Evolutionary conservation across 1,140 invertebrate genomes (phyloP), one percentile per base, ranked within the genome.

Genomic region (Phymastichus coffea): DNA sequence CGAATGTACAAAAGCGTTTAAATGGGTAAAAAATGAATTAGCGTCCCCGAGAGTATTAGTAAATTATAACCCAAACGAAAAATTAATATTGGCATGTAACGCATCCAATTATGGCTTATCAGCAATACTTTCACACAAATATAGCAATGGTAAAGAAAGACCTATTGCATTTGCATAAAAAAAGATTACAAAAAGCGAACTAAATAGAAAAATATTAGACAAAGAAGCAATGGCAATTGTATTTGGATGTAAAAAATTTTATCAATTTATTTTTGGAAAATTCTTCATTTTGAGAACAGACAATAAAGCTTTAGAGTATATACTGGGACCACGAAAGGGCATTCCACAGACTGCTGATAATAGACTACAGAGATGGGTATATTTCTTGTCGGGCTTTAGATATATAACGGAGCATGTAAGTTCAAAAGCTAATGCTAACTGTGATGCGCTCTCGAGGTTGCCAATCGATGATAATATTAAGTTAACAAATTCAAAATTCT

Each of bases 251-350:
- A 44, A 44, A 23, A 6, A 19, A 47, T 82, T 80, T 60, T 70
- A 79, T 38, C 52, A 74, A 20, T 83, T 75, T 62, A 25, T 83
- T 0, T 75, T 66, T 59, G 80, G 81, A 14, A 49, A 72, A 23
- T 41, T 65, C 52, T 78, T 80, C 65, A 68, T 52, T 19, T 35
- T 77, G 1, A 46, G 66, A 14, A 77, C 70, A 17, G 78, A 78
- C 54, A 71, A 80, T 48, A 69, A 78, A 62, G 69, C 76, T 6
- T 54, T 80, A 15, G 17, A 67, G 17, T 25, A 37, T 0, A 47
- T 57, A 4, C 48, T 57, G 4, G 41, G 30, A 14, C 17, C 25
- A 9, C 30, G 51, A 53, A 28, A 69, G 66, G 53, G 46, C 28
- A 53, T 57, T 44, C 38, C 53, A 41, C 14, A 67, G 61, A 49